phyloP scores from a whole-genome alignment of 2,888 invertebrate species.

The Patella depressa region DNA sequence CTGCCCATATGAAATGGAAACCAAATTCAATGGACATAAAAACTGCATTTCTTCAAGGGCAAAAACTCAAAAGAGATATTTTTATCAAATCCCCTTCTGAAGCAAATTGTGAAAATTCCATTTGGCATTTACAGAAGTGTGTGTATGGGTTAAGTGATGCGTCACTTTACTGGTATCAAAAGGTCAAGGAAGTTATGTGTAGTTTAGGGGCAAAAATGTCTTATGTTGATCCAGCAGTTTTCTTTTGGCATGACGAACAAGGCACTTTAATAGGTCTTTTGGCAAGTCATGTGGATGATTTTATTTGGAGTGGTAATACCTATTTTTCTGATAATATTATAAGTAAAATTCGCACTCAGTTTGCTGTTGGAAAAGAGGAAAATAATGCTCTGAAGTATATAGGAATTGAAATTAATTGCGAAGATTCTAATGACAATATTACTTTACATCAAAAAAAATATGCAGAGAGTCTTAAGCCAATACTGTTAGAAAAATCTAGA shows the following conservation, averaged over 20 bases:
- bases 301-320: slow-evolving; percentile 19
- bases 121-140: slow-evolving; percentile 2
- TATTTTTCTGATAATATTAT: slow-evolving; percentile 21
- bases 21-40: slow-evolving; percentile 23
- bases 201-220: neutral
- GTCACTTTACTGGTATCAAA: neutral
- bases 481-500: neutral
- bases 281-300: slow-evolving; percentile 29
- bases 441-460: neutral
- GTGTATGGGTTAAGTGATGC: slow-evolving; percentile 8
- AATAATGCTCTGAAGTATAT: slow-evolving; percentile 17
- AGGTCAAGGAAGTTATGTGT: neutral
- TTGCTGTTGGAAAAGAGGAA: slow-evolving; percentile 22
- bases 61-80: neutral
- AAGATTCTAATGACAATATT: slow-evolving; percentile 3
- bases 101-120: neutral
- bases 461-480: slow-evolving; percentile 6
- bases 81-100: neutral
- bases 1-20: slow-evolving; percentile 12
- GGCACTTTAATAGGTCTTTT: slow-evolving; percentile 13
- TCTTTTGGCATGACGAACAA: slow-evolving; percentile 8
- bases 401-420: slow-evolving; percentile 15
- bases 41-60: slow-evolving; percentile 20
- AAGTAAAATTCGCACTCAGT: slow-evolving; percentile 3
- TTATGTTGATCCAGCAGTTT: slow-evolving; percentile 15